A percentile compares a stretch with the other conserved stretches of the same genome.
These are phyloP conservation scores for Passer montanus DNA, from an alignment of 2,113 vertebrate genomes.

Conservation along the genomic window DNA sequence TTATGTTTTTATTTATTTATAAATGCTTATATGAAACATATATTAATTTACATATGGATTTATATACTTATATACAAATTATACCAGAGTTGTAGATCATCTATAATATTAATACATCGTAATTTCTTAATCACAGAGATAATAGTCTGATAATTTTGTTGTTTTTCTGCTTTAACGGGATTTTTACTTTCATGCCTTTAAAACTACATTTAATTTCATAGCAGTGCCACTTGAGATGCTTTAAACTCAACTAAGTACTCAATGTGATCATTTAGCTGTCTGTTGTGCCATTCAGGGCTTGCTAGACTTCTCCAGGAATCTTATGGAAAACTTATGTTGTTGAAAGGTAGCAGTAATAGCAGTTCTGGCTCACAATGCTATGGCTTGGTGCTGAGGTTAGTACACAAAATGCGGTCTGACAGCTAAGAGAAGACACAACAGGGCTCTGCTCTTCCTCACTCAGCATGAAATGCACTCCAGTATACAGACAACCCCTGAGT, in stretches of 20 bases:
- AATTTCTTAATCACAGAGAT: neutral
- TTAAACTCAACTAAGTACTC: neutral
- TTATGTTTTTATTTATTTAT: neutral
- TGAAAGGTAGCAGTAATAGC: neutral
- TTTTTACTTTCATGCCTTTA: neutral
- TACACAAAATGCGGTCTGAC: neutral
- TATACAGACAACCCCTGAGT: neutral
- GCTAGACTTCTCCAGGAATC: neutral
- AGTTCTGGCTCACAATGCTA: neutral
- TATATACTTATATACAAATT: neutral
- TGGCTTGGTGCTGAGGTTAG: neutral
- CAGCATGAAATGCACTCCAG: neutral
- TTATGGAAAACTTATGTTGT: neutral
- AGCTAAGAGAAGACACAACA: neutral
- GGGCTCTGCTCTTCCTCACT: neutral
- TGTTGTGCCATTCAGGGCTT: neutral
- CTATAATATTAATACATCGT: neutral
- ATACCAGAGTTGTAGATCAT: neutral
- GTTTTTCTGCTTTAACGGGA: neutral
- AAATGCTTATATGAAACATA: neutral
- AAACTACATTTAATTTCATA: neutral
- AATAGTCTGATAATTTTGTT: neutral
- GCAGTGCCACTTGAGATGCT: neutral
- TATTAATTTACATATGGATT: neutral
- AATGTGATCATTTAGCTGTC: neutral